These are phyloP conservation scores for Drosophila saltans DNA, from an alignment of 1,140 invertebrate species.

Conservation along the genomic window DNA sequence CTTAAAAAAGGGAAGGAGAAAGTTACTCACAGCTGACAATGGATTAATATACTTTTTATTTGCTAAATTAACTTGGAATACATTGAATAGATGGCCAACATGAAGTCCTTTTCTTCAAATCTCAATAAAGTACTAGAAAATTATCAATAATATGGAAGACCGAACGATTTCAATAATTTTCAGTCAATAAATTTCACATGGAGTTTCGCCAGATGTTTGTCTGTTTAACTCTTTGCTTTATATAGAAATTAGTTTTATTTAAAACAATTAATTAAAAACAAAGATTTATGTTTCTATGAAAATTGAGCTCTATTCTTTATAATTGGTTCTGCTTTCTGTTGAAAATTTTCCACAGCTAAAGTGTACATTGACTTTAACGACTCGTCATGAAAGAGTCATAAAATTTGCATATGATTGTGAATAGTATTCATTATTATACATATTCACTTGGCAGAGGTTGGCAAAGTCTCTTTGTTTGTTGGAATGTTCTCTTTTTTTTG, in stretches of 20 bases:
- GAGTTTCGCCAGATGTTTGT: too few relatives aligned
- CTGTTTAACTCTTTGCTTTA: too few relatives aligned
- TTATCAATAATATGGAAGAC: too few relatives aligned
- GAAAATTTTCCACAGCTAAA: slow-evolving; percentile 67
- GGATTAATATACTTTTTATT: too few relatives aligned
- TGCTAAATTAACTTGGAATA: too few relatives aligned
- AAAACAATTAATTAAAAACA: neutral
- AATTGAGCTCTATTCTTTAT: slow-evolving; percentile 40
- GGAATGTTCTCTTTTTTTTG: slow-evolving; percentile 7
- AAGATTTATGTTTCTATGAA: slow-evolving; percentile 30
- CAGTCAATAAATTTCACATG: too few relatives aligned
- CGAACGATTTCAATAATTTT: too few relatives aligned
- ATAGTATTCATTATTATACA: slow-evolving; percentile 11
- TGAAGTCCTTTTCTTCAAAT: too few relatives aligned
- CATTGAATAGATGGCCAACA: too few relatives aligned
- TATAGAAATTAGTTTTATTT: neutral
- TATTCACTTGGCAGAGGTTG: slow-evolving; percentile 23
- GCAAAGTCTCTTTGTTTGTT: slow-evolving; percentile 16
- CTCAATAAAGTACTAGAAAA: too few relatives aligned
- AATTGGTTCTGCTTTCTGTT: slow-evolving; percentile 60
- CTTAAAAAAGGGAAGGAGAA: too few relatives aligned
- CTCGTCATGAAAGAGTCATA: slow-evolving; percentile 59
- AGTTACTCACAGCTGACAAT: too few relatives aligned
- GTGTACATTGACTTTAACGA: slow-evolving; percentile 66
- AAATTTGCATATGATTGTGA: slow-evolving; percentile 74